A percentile compares a stretch with the other conserved stretches of the same genome.
phyloP scores from a whole-genome alignment of 2,113 vertebrate species.

The Rhinopomastus cyanomelas region DNA sequence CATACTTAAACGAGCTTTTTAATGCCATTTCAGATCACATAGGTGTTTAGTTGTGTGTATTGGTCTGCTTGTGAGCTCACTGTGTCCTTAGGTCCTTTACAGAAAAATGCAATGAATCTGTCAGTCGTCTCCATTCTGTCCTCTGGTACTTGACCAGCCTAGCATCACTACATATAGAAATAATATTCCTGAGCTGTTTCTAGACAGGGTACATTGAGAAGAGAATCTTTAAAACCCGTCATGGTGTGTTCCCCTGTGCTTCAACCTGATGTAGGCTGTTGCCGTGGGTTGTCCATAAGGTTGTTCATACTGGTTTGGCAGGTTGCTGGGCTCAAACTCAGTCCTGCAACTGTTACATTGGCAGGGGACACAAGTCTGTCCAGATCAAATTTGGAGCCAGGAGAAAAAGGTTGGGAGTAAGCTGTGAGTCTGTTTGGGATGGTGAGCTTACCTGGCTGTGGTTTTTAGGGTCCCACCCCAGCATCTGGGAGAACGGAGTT shows the following conservation, averaged over 20 bases:
- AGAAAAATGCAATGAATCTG: background rate
- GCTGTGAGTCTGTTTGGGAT: background rate
- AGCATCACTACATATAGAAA: background rate
- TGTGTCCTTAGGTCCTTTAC: background rate
- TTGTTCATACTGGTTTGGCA: rapidly evolving
- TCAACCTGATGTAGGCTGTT: background rate
- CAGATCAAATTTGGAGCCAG: background rate
- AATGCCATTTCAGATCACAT: background rate
- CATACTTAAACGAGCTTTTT: background rate
- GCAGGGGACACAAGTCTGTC: background rate
- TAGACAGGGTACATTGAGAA: background rate
- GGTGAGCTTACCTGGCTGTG: background rate
- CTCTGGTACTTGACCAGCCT: rapidly evolving
- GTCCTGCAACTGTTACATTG: background rate
- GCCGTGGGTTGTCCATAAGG: rapidly evolving
- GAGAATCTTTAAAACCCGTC: background rate
- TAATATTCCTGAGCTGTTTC: background rate
- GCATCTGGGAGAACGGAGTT: background rate
- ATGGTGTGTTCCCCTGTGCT: rapidly evolving
- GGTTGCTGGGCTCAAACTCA: rapidly evolving
- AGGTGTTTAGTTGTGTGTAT: background rate
- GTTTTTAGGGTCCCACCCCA: background rate
- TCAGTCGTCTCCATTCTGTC: background rate
- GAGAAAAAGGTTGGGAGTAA: background rate
- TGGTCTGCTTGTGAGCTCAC: background rate